Evolutionary conservation across 2,888 invertebrate genomes (phyloP), one percentile per base, ranked within the genome.

Genomic region (Cactoblastis cactorum): DNA sequence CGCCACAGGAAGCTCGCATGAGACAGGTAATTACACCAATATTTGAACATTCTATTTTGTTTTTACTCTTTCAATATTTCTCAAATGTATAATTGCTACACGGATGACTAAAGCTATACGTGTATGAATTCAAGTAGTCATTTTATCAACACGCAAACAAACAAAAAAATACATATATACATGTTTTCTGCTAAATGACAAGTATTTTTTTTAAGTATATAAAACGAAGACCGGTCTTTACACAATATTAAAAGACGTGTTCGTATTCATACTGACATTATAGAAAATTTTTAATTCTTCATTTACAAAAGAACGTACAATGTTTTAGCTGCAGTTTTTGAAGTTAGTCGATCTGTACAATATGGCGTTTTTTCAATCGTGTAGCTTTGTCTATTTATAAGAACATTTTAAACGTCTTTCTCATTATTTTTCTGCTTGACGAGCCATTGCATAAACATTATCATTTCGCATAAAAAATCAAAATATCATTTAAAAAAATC

Each of bases 1-100:
- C 92, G 46, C 92, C 92, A 67, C 91, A 92, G 74, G 92, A 92
- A 79, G 91, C 92, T 81, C 91, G 93, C 72, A 91, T 92, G 83
- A 91, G 93, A 89, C 93, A 93, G 91, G 94, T 93, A 91, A 90
- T 76, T 55, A 60, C 61, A 64, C 62, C 66, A 69, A 62, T 6
- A 17, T 37, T 17, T 17, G 6, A 17, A 28, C 46, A 59, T 33
- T 14, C 3, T 19, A 22, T 12, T 37, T 34, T 33, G 1, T 48
- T 33, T 32, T 41, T 41, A 12, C n/a, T 37, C 50, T 50, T 56
- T 54, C 28, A 58, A 53, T 56, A 55, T 61, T 63, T 69, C 67
- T 69, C 65, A 65, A 76, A 71, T 65, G 62, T 37, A 59, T 56
- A 60, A 62, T 67, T 61, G 63, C 62, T 59, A 56, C 53, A 39